Conservation (phyloP, 2,888 invertebrate species). For the Eristalinus aeneus region DNA sequence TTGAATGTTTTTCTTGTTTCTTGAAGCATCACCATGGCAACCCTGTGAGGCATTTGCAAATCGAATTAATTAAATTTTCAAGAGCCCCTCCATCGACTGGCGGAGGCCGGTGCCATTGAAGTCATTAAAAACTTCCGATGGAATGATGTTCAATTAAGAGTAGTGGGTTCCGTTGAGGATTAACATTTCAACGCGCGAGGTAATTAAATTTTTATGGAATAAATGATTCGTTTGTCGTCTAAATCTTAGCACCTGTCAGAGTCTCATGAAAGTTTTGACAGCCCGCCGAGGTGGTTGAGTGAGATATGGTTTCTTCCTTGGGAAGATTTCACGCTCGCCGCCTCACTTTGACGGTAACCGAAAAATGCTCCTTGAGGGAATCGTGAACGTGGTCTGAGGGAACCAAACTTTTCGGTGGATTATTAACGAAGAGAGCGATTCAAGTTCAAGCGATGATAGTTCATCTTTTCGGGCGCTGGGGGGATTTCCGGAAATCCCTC, state of each 20-base stretch:
- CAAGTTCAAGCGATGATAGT: background rate
- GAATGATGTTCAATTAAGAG: slow-evolving; percentile 40
- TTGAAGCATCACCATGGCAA: background rate
- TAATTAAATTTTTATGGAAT: slow-evolving; percentile 46
- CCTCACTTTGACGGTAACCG: background rate
- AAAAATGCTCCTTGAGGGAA: background rate
- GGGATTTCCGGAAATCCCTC: background rate
- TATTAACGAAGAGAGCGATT: background rate
- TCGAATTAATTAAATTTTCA: slow-evolving; percentile 43
- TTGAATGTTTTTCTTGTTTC: background rate
- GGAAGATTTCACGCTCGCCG: background rate
- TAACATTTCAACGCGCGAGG: slow-evolving; percentile 33
- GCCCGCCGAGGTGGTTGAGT: background rate
- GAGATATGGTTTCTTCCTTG: background rate
- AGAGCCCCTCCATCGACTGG: background rate
- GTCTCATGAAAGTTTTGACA: background rate
- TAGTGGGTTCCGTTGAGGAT: background rate
- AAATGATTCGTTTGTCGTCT: slow-evolving; percentile 15
- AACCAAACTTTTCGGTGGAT: background rate
- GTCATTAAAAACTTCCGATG: slow-evolving; percentile 8
- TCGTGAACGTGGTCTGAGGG: background rate
- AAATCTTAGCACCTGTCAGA: slow-evolving; percentile 16
- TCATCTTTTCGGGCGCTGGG: background rate
- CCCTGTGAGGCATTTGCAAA: slow-evolving; percentile 4
- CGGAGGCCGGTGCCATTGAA: background rate